Evolutionary conservation across 2,888 invertebrate species (phyloP).

Genomic region (Vannuccia rotundouncinata): DNA sequence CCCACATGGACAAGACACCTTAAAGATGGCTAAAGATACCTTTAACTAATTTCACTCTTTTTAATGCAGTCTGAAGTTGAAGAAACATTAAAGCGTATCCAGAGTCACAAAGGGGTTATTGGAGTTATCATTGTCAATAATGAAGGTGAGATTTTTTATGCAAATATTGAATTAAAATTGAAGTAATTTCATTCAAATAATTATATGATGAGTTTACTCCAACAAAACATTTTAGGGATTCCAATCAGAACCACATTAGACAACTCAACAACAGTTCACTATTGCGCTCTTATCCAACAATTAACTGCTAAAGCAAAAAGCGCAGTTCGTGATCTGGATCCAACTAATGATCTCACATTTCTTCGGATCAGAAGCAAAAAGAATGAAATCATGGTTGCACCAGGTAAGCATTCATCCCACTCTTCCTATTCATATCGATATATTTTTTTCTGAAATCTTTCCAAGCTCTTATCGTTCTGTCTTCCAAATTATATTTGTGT

Average conservation of each 20-base stretch:
- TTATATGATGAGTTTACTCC: background rate
- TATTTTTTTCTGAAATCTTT: no score
- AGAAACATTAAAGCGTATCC: constrained; percentile 82
- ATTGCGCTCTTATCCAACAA: constrained; percentile 80
- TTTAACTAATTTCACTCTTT: background rate
- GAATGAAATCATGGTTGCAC: constrained; percentile 94
- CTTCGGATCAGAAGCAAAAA: constrained; percentile 86
- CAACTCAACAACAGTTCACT: constrained; percentile 87
- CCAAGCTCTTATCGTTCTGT: no score
- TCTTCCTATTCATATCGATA: no score
- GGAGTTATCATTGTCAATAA: constrained; percentile 86
- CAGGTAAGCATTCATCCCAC: no score
- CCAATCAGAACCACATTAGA: constrained; percentile 65
- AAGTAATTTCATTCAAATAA: no score
- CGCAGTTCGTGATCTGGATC: constrained; percentile 84
- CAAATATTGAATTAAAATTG: no score
- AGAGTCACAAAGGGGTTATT: constrained; percentile 81
- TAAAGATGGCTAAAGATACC: constrained; percentile 4
- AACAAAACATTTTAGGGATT: constrained; percentile 49
- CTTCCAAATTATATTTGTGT: no score
- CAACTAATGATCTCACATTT: constrained; percentile 86
- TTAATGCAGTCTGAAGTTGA: constrained; percentile 67
- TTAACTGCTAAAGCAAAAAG: constrained; percentile 82
- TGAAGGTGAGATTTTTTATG: constrained; percentile 79
- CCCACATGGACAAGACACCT: no score